Evolutionary conservation across 1,140 invertebrate genomes (phyloP), one percentile per base, ranked within the genome.

Genomic region (Apocrypta bakeri): DNA sequence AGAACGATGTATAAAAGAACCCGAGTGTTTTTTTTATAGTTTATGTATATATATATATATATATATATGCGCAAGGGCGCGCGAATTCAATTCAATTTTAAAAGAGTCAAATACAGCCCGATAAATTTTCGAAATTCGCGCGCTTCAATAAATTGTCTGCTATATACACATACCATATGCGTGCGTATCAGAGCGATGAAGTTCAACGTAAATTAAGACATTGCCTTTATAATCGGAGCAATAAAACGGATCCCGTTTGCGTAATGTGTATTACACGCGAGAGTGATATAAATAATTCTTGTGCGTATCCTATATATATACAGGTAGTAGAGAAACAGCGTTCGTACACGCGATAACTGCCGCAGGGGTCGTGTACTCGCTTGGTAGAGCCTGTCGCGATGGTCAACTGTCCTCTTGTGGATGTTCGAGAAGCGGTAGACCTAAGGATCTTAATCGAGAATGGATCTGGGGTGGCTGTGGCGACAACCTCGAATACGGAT

Each of bases 381-480:
- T 99, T 56, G 95, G 97, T 21, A 93, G 98, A 33, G 95, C 97
- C 0, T 99, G 98, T 89, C 93, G 97, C 42, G 97, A 99, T 88
- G 98, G 98, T 0, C 95, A 97, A 75, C 93, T 99, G 25, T 93
- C 95, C 6, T 97, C 95, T 9, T 99, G 98, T 90, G 96, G 97
- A 9, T 99, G 98, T 90, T 97, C 96, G 14, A 93, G 95, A 24
- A 95, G 95, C 9, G 91, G 93, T 3, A 91, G 97, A 79, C 98
- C 97, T 0, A 94, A 95, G 84, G 95, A 97, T 88, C 92, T 98
- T 6, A 95, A 97, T 82, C 93, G 94, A 40, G 97, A 98, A 86
- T 99, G 98, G 98, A 95, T 97, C 27, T 99, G 98, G 98, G 97
- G 97, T n/a, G 98, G 98, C 2, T 99, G 98, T 87, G 98, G 98